A percentile compares a stretch with the other conserved stretches of the same genome.
Conservation (phyloP, 2,113 vertebrate genomes). For the Stegostoma tigrinum region DNA sequence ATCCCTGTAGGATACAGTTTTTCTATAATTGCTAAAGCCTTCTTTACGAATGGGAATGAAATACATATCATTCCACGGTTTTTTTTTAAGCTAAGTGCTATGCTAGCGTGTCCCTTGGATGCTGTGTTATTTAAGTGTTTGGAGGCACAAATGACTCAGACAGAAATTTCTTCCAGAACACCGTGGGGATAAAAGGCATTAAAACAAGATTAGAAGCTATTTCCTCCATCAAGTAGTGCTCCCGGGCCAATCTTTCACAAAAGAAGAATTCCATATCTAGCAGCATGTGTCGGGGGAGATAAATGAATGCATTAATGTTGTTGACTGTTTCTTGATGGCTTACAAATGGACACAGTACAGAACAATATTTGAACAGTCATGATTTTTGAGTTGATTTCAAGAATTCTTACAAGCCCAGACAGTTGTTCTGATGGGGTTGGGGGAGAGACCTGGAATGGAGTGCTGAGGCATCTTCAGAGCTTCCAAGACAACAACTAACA, state of each 20-base stretch:
- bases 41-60: conserved; percentile 1
- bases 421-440: conserved; percentile 44
- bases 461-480: conserved; percentile 62
- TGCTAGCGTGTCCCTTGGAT: background rate
- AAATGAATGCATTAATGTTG: conserved; percentile 59
- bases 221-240: conserved; percentile 38
- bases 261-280: conserved; percentile 50
- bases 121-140: background rate
- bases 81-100: background rate
- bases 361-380: conserved; percentile 63
- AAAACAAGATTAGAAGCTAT: conserved; percentile 33
- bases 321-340: conserved; percentile 55
- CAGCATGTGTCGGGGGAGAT: conserved; percentile 52
- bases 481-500: conserved; percentile 60
- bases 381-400: conserved; percentile 61
- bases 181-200: conserved; percentile 8
- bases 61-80: background rate
- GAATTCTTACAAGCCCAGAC: conserved; percentile 48
- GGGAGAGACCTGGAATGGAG: background rate
- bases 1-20: background rate
- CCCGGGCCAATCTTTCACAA: conserved; percentile 45
- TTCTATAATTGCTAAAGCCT: background rate
- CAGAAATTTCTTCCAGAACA: conserved; percentile 10
- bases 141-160: background rate
- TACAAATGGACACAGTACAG: conserved; percentile 49